phyloP scores from a whole-genome alignment of 2,888 invertebrate species.

The Trachelus stipa region DNA sequence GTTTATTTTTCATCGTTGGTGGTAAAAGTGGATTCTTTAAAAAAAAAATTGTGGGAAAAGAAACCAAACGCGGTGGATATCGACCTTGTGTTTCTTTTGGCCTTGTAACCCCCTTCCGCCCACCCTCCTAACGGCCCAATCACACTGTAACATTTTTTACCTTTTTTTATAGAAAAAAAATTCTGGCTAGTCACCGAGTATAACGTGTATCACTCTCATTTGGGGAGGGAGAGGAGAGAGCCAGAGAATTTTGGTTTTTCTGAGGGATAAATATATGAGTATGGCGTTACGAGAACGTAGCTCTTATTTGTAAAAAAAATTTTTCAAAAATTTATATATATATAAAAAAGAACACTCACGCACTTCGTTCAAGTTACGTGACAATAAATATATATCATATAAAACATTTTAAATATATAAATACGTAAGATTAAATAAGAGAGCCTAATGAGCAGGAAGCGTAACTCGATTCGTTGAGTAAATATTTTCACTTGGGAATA shows the following conservation, averaged over 20 bases:
- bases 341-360: not conserved
- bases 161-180: not conserved
- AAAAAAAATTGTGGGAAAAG: not conserved
- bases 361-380: not conserved
- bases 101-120: not conserved
- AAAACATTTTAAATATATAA: slow-evolving; percentile 6
- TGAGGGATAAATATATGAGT: not conserved
- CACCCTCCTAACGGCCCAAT: not conserved
- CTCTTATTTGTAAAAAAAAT: not conserved
- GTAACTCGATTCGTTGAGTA: not conserved
- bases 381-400: not conserved
- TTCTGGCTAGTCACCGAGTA: not conserved
- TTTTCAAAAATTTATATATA: not conserved
- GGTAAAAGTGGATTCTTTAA: not conserved
- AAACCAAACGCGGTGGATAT: not conserved
- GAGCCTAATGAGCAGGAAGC: not conserved
- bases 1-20: not conserved
- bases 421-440: not conserved
- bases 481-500: not conserved
- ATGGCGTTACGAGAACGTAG: slow-evolving; percentile 1
- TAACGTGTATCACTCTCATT: not conserved
- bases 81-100: not conserved
- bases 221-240: not conserved
- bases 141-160: not conserved
- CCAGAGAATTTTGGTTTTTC: not conserved